These are phyloP conservation scores for Panurus biarmicus DNA, from an alignment of 2,113 vertebrate species.

Conservation along the genomic window DNA sequence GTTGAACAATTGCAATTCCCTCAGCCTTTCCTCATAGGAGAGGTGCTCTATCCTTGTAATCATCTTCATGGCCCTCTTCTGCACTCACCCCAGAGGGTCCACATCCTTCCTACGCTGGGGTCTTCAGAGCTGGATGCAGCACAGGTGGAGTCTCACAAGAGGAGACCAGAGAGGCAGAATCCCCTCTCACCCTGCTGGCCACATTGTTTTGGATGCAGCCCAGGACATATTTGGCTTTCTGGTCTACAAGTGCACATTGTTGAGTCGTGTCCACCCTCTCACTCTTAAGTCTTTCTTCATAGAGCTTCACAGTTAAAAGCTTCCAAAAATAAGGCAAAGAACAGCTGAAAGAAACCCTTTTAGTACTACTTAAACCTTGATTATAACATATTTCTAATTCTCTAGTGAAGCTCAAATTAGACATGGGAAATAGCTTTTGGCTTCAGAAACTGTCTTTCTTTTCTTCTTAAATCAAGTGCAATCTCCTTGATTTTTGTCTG, in stretches of 20 bases:
- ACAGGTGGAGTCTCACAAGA: neutral
- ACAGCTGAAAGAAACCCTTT: neutral
- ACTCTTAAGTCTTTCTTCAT: rapidly evolving
- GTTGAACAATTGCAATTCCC: neutral
- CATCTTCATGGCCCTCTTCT: neutral
- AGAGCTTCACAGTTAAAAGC: neutral
- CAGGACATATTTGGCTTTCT: neutral
- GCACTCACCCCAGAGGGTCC: neutral
- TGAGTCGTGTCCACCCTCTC: neutral
- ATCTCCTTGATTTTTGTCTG: neutral
- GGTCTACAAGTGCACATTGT: neutral
- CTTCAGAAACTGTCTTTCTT: neutral
- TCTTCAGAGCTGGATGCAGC: neutral
- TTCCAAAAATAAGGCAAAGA: neutral
- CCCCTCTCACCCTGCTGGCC: neutral
- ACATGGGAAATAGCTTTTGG: neutral
- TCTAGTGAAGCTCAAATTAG: neutral
- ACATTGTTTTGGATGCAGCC: neutral
- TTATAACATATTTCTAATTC: neutral
- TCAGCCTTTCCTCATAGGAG: neutral
- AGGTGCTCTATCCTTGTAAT: neutral
- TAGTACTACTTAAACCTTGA: neutral
- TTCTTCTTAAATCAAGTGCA: neutral
- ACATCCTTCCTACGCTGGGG: neutral
- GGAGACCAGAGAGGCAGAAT: neutral